Base-by-base conservation (phyloP, 92 coral and sea anemone genomes). In the Phenganax marumi region DNA sequence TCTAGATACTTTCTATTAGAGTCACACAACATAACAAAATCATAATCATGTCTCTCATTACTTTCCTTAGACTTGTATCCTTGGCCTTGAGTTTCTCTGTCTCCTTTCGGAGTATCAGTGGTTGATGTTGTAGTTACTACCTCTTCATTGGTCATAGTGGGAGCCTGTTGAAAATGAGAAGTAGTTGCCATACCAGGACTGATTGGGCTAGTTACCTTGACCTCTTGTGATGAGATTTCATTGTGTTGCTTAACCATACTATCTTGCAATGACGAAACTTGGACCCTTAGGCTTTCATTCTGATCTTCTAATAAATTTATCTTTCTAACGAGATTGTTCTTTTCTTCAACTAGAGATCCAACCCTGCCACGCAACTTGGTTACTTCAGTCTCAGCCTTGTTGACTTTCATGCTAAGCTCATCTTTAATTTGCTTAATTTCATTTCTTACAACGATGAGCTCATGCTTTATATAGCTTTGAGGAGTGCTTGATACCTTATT, bases 11-110 rank as follows among this genome's bases (percentile, higher is more conserved):
- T 72, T 64, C 86, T 83, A 26, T 83, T 83, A 6, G 86, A 83
- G 26, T 83, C 86, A 70, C 82, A 83, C 12, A 83, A 16, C 23
- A 83, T 16, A 21, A 83, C 86, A 73, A 54, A 73, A n/a, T 83
- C 86, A 73, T 74, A 73, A 26, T 8, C 52, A 3, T 33, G 50
- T 68, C 3, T 33, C 50, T 68, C 74, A 33, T 68, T 24, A 48
- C 7, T 19, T 68, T 33, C 10, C 8, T 23, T 33, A 33, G 17
- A 19, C 17, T 9, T 13, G 16, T 4, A 6, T 23, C 50, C 39
- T 68, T 68, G 17, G 39, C 10, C 21, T 19, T 68, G n/a, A 19
- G 50, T 8, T 33, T 33, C 52, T 68, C 52, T 39, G 74, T 23
- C 39, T 68, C 18, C 7, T 11, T 68, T 17, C 50, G 16, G 52